Evolutionary conservation across 2,113 vertebrate species (phyloP).

Genomic region (Coryphaenoides rupestris): DNA sequence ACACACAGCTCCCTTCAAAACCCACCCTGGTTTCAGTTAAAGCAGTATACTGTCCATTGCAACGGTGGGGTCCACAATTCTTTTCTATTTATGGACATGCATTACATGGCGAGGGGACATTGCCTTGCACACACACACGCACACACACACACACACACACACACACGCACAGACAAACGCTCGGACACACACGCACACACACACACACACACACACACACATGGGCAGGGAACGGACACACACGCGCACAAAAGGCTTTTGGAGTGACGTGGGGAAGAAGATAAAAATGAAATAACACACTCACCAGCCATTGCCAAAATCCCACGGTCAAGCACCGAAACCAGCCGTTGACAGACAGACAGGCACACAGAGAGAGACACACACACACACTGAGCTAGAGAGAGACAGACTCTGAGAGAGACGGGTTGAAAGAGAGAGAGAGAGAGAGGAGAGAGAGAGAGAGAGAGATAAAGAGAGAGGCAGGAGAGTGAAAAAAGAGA

Average conservation of each 20-base stretch:
- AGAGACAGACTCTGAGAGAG: constrained; percentile 31
- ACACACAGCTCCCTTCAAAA: neutral
- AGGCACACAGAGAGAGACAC: constrained; percentile 4
- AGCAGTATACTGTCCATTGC: too few species aligned
- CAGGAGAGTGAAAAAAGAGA: constrained; percentile 10
- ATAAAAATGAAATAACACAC: too few species aligned
- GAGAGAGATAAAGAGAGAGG: too few species aligned
- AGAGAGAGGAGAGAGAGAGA: constrained; percentile 43
- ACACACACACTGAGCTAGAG: too few species aligned
- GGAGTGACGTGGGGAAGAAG: constrained; percentile 41
- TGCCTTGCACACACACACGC: neutral
- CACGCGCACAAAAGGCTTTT: constrained; percentile 31
- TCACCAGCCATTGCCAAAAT: constrained; percentile 74
- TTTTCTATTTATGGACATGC: too few species aligned
- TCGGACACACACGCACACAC: neutral
- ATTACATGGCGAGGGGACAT: too few species aligned
- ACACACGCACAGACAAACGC: neutral
- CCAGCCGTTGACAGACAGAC: constrained; percentile 32
- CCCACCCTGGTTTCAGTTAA: too few species aligned
- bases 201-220: constrained; percentile 3
- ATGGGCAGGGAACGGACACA: neutral
- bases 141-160: constrained; percentile 4
- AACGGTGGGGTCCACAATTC: too few species aligned
- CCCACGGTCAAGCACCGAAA: constrained; percentile 46
- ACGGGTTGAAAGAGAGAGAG: constrained; percentile 4